These are phyloP conservation scores for Sinelater perroti DNA, from an alignment of 2,888 invertebrate genomes.

Conservation along the genomic window DNA sequence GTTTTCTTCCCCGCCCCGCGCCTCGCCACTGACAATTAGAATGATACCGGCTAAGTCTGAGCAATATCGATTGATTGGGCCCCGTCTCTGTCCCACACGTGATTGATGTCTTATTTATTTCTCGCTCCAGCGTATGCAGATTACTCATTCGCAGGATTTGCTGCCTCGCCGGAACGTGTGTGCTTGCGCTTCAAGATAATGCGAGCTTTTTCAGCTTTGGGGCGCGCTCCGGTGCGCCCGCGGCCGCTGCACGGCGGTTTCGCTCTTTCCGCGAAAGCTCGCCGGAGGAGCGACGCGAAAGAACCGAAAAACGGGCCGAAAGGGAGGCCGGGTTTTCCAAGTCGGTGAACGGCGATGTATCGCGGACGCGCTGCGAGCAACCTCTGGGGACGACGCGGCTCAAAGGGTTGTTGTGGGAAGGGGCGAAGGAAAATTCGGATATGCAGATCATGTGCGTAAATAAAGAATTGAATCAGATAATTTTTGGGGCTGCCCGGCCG, in stretches of 20 bases:
- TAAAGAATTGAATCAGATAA: conserved; percentile 43
- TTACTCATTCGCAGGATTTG: conserved; percentile 53
- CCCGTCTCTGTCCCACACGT: conserved; percentile 46
- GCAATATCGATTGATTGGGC: conserved; percentile 59
- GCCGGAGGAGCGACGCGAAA: neutral
- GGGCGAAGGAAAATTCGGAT: conserved; percentile 41
- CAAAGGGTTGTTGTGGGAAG: conserved; percentile 32
- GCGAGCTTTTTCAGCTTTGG: conserved; percentile 34
- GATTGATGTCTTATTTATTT: conserved; percentile 54
- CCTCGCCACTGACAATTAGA: conserved; percentile 58
- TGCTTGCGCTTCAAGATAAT: conserved; percentile 38
- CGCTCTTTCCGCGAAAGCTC: no score
- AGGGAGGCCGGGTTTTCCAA: no score
- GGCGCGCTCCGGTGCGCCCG: conserved; percentile 23
- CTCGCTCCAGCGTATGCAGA: conserved; percentile 52
- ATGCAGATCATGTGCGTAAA: conserved; percentile 40
- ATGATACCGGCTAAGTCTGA: conserved; percentile 60
- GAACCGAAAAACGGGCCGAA: neutral
- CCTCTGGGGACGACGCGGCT: conserved; percentile 31
- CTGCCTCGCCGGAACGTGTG: conserved; percentile 31
- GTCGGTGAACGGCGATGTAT: conserved; percentile 29
- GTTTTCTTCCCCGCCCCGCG: conserved; percentile 32
- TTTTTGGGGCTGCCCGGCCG: conserved; percentile 37
- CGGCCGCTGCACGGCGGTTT: no score
- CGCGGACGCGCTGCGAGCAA: conserved; percentile 25